phyloP scores from a whole-genome alignment of 2,888 invertebrate species.

The Helobdella robusta region DNA sequence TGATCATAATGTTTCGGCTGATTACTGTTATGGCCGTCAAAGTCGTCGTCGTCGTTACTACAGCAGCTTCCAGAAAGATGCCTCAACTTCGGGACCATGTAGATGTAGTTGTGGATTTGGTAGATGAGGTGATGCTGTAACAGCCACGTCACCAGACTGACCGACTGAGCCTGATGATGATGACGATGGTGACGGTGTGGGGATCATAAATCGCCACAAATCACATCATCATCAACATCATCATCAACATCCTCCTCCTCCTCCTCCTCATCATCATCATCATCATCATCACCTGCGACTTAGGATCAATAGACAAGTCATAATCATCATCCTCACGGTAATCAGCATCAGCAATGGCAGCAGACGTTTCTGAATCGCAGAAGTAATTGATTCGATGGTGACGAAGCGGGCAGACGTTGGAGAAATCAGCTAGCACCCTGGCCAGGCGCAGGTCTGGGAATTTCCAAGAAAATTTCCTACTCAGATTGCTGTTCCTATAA shows the following conservation, averaged over 20 bases:
- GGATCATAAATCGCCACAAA: too few species aligned
- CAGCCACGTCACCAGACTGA: conserved; percentile 3
- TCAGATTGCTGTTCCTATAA: not conserved
- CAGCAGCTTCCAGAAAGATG: not conserved
- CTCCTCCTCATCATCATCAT: too few species aligned
- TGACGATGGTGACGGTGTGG: too few species aligned
- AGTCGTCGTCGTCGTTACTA: not conserved
- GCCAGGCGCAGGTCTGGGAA: conserved; percentile 11
- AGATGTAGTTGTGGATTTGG: conserved; percentile 19
- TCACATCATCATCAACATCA: too few species aligned
- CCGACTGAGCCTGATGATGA: not conserved
- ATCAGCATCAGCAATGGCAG: too few species aligned
- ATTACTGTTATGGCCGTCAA: not conserved
- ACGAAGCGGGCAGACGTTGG: too few species aligned
- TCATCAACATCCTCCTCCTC: too few species aligned
- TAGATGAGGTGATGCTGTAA: conserved; percentile 14
- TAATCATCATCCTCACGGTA: too few species aligned
- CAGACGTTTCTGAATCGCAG: too few species aligned
- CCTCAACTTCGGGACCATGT: not conserved
- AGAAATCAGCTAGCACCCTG: conserved; percentile 12
- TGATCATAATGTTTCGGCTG: not conserved
- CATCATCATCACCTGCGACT: too few species aligned
- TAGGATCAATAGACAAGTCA: too few species aligned
- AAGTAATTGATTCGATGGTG: too few species aligned
- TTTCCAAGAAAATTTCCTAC: not conserved